Percentiles rank a stretch among this genome's conserved stretches.
phyloP scores from a whole-genome alignment of 2,797 vertebrate genomes.

The Oreochromis mossambicus region DNA sequence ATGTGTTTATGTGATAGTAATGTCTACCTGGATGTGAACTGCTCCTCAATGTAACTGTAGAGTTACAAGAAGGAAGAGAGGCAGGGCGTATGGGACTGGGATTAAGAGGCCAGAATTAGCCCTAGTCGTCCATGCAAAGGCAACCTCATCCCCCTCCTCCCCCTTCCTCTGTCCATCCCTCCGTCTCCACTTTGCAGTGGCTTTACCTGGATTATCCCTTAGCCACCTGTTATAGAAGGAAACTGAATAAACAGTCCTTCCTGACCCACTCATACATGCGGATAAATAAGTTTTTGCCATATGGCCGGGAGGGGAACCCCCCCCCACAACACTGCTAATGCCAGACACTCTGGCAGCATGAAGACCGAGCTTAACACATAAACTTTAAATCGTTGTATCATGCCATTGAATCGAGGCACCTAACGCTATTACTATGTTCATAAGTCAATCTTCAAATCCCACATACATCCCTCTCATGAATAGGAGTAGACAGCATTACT shows the following conservation, averaged over 20 bases:
- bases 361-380: not conserved
- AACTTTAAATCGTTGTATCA: conserved; percentile 24
- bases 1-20: conserved; percentile 27
- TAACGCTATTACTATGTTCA: conserved; percentile 21
- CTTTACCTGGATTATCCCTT: conserved; percentile 87
- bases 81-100: conserved; percentile 65
- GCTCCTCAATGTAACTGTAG: conserved; percentile 25
- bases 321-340: not conserved
- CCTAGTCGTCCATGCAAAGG: conserved; percentile 68
- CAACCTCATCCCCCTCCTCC: conserved; percentile 43
- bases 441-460: conserved; percentile 38
- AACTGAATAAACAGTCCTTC: conserved; percentile 47
- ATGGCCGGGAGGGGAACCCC: not conserved
- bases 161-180: conserved; percentile 43
- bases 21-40: conserved; percentile 53
- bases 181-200: conserved; percentile 77
- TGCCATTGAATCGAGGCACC: conserved; percentile 8
- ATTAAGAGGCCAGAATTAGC: conserved; percentile 87
- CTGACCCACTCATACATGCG: conserved; percentile 21
- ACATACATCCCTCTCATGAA: conserved; percentile 2
- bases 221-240: conserved; percentile 81
- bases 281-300: conserved; percentile 4
- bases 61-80: conserved; percentile 57
- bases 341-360: not conserved
- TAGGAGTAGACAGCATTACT: conserved; percentile 40